Base-by-base conservation (phyloP, 1,140 invertebrate species). In the Adoxophyes honmai region DNA sequence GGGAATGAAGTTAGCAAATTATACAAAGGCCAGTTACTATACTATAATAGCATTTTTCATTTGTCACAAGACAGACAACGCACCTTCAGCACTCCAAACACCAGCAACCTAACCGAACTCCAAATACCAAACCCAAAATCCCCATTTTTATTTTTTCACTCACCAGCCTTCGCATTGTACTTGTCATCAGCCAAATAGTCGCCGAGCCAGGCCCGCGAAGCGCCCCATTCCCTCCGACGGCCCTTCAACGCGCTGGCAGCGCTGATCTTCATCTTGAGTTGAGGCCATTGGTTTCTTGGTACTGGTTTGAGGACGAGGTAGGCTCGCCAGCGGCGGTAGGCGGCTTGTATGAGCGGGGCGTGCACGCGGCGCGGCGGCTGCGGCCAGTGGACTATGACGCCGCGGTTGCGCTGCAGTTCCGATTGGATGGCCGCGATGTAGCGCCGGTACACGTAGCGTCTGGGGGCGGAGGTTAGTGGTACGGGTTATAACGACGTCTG, bases 171-270 rank as follows among this genome's bases (percentile, higher is more conserved):
- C 21, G 92, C 90, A 80, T 99, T 98, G 73, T 98, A 97, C 34
- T 91, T 90, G 21, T 92, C 90, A 39, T 92, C 90, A 1, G 93
- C 91, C 54, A 99, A 88, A 79, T 99, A 99, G 88, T 99, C 98
- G 21, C 98, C 98, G 63, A 94, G 91, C 98, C 98, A 99, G 60
- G 93, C 92, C 21, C 97, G 89, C 3, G 91, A 91, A 48, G 95
- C 93, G 0, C 98, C 98, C 94, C 96, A 99, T 53, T 95, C 90
- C 1, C 86, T 73, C 34, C 98, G 91, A 58, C 96, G 92, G 0
- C 94, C 93, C 51, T 92, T 91, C 9, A 99, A 86, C 4, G 92
- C 93, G 42, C 94, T 93, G 13, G 94, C 95, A 0, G 97, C 95
- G 13, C 93, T 92, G 62, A 98, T 95, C 91, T 96, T 90, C 54